Base-by-base conservation (phyloP, 1,140 invertebrate genomes). In the Phymorhynchus buccinoides region DNA sequence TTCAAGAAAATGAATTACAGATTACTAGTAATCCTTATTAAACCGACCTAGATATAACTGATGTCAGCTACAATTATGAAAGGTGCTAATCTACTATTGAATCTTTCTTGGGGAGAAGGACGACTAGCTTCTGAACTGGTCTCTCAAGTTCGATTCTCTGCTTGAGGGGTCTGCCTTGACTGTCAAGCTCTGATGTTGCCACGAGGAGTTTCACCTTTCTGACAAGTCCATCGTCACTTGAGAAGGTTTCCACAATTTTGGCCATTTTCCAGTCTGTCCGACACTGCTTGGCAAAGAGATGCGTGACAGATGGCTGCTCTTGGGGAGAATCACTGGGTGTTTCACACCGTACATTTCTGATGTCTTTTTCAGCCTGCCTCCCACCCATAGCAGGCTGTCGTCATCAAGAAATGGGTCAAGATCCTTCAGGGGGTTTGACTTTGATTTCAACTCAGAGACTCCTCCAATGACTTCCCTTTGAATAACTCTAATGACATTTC, bases 201-300 rank as follows among this genome's bases (percentile, higher is more conserved):
- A 82, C 66, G 22, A 30, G 71, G 22, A 89, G 44, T 35, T 84
- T 86, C 16, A 87, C 87, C 48, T 79, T 87, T 52, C 88, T 79
- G 1, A 90, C 86, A 4, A 87, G 83, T 44, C 88, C 88, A 52
- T 88, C 89, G n/a, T 87, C 79, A 85, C 86, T 83, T 1, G 80
- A 16, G 37, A 84, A 85, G 22, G 44, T 80, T 82, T 89, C 86
- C 37, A 84, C 84, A 0, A 89, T 87, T 18, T 39, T 84, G 32
- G 52, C 87, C 1, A 87, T 37, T 6, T 77, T 62, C 87, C 84
- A 87, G 27, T 73, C 27, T 79, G 78, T 87, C 48, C 88, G 16
- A 14, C 48, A 42, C 30, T 88, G 56, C 27, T 6, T 71, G 27
- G 68, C 68, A 71, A 71, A 12, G n/a, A 71, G 68, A 71, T 30